Conservation (phyloP, 2,888 invertebrate species). For the Phaedon cochleariae region DNA sequence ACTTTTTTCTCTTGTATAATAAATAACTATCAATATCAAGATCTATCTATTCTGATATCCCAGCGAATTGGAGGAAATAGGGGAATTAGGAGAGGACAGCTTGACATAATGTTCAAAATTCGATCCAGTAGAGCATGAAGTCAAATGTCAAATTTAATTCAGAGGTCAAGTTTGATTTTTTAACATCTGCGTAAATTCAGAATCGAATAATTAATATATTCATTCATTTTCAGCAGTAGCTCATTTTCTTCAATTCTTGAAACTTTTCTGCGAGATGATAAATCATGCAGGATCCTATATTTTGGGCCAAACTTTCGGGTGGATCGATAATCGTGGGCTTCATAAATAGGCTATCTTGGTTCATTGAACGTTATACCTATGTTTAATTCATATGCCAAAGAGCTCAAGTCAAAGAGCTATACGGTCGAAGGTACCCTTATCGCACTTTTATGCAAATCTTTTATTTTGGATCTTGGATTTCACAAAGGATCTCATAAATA, state of each 20-base stretch:
- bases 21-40: too few species aligned
- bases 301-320: background rate
- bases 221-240: too few species aligned
- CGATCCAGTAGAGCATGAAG: too few species aligned
- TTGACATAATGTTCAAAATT: too few species aligned
- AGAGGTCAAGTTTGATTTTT: too few species aligned
- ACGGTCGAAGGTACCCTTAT: constrained; percentile 6
- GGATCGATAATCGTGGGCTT: background rate
- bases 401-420: background rate
- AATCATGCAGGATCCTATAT: background rate
- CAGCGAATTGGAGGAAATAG: too few species aligned
- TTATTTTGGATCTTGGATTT: constrained; percentile 9
- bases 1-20: too few species aligned
- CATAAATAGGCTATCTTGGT: constrained; percentile 7
- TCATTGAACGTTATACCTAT: constrained; percentile 14
- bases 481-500: constrained; percentile 17
- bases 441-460: constrained; percentile 17
- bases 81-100: too few species aligned
- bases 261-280: background rate
- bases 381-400: constrained; percentile 18
- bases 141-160: too few species aligned
- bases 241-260: background rate
- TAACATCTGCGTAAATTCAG: too few species aligned
- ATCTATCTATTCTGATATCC: too few species aligned
- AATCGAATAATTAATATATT: too few species aligned